Percentiles rank a stretch among this genome's conserved stretches.
phyloP scores from a whole-genome alignment of 2,888 invertebrate species.

The Drosophila buzzatii region DNA sequence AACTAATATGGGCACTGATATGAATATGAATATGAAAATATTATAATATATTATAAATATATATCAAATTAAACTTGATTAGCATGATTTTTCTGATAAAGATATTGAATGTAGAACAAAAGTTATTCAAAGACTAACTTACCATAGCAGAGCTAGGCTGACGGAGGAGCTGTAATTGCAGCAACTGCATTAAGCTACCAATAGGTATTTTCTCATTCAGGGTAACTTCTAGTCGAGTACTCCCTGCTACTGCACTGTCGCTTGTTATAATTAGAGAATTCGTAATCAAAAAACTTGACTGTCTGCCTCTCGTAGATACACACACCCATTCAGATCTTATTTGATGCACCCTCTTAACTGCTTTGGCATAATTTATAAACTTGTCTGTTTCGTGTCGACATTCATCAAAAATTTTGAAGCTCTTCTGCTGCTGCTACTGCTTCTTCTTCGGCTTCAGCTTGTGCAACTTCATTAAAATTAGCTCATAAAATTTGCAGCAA shows the following conservation, averaged over 20 bases:
- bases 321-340: background rate
- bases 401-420: conserved; percentile 64
- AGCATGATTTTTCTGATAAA: too few relatives aligned
- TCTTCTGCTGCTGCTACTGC: background rate
- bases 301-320: conserved; percentile 7
- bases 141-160: too few relatives aligned
- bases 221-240: background rate
- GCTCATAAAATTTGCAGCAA: conserved; percentile 81
- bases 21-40: too few relatives aligned
- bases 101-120: too few relatives aligned
- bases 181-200: too few relatives aligned
- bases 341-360: conserved; percentile 40
- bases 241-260: background rate
- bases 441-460: conserved; percentile 11
- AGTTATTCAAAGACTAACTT: too few relatives aligned
- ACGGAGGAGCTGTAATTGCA: too few relatives aligned
- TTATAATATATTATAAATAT: too few relatives aligned
- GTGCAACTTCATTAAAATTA: conserved; percentile 81
- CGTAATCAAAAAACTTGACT: conserved; percentile 33
- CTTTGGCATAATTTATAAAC: conserved; percentile 73
- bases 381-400: conserved; percentile 77
- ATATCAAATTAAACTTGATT: background rate
- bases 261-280: conserved; percentile 12
- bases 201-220: background rate
- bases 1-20: too few relatives aligned